These are phyloP conservation scores for Amphiprion ocellaris DNA, from an alignment of 2,113 vertebrate species.

Conservation along the genomic window DNA sequence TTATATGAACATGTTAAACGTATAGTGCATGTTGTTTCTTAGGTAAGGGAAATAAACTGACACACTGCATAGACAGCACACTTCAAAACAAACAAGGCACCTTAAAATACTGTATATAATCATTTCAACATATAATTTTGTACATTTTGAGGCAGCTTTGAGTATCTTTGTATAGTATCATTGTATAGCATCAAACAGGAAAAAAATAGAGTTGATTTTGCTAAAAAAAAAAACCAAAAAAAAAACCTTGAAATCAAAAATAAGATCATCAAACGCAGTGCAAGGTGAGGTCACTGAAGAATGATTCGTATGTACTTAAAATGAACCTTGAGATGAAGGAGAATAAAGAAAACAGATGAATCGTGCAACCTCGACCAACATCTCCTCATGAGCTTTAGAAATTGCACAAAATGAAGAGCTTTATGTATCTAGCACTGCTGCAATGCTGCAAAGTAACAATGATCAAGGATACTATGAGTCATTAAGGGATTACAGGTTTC, in stretches of 20 bases:
- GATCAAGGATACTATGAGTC: constrained; percentile 17
- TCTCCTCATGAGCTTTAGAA: constrained; percentile 35
- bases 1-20: too few species aligned
- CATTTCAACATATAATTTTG: not conserved
- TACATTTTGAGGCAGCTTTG: not conserved
- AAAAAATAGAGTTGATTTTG: not conserved
- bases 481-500: not conserved
- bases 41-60: too few species aligned
- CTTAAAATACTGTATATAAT: not conserved
- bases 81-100: not conserved
- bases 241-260: not conserved
- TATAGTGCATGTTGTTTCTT: too few species aligned
- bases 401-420: not conserved
- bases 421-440: not conserved
- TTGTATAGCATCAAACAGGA: constrained; percentile 2
- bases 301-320: constrained; percentile 16
- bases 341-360: constrained; percentile 4
- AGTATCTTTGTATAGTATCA: not conserved
- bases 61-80: too few species aligned
- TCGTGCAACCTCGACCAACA: not conserved
- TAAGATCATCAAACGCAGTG: constrained; percentile 42
- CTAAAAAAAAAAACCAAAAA: not conserved
- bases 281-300: constrained; percentile 59
- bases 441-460: constrained; percentile 6
- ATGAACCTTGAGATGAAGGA: constrained; percentile 11